These are phyloP conservation scores for Cataglyphis altisquamis DNA, from an alignment of 2,888 invertebrate genomes.

Conservation along the genomic window DNA sequence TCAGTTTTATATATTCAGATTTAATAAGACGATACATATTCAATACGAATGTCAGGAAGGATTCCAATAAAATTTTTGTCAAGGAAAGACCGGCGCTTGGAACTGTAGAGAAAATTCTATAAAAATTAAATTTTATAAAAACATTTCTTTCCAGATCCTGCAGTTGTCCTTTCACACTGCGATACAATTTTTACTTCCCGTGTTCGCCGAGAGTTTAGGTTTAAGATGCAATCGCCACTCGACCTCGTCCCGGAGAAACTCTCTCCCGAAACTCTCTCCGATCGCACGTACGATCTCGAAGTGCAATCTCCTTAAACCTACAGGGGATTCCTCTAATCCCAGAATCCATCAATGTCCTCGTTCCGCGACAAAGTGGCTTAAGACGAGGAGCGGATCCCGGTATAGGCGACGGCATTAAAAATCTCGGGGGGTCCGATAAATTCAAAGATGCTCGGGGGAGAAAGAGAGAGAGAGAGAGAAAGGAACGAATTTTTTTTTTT, in stretches of 20 bases:
- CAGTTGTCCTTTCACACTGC: not conserved
- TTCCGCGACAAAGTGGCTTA: conserved; percentile 53
- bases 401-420: conserved; percentile 33
- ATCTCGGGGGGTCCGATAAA: conserved; percentile 46
- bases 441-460: not conserved
- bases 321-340: conserved; percentile 43
- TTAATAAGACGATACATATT: not conserved
- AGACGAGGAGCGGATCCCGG: conserved; percentile 16
- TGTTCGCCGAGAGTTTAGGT: not conserved
- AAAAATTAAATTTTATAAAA: not conserved
- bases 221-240: conserved; percentile 32
- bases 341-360: conserved; percentile 52
- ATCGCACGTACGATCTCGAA: conserved; percentile 53
- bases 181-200: conserved; percentile 14
- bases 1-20: not conserved
- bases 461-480: not conserved
- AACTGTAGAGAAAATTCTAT: not conserved
- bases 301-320: conserved; percentile 50
- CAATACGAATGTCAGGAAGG: not conserved
- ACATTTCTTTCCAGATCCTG: not conserved
- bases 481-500: not conserved
- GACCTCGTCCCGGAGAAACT: not conserved
- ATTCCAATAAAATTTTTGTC: not conserved
- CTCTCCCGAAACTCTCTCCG: conserved; percentile 29
- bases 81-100: not conserved